phyloP scores from a whole-genome alignment of 1,140 invertebrate species.

The Diuraphis noxia region DNA sequence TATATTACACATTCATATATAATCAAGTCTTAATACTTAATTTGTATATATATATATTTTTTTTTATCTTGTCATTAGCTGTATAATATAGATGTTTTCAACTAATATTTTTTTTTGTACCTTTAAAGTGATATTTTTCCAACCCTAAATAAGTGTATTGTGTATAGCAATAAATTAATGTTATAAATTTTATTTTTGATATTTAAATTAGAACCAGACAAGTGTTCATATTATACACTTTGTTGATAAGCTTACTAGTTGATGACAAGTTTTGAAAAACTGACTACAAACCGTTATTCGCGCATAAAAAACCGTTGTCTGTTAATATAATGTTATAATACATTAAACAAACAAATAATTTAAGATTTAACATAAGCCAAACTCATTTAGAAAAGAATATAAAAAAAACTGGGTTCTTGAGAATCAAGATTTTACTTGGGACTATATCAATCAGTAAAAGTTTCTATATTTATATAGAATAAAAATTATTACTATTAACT shows the following conservation, averaged over 20 bases:
- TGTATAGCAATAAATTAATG: not conserved
- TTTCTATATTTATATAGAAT: not conserved
- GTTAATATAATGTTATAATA: not conserved
- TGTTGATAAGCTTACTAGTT: not conserved
- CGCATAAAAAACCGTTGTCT: too few species aligned
- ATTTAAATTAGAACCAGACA: not conserved
- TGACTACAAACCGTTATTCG: too few species aligned
- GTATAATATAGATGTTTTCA: not conserved
- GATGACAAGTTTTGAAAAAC: not conserved
- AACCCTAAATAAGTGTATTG: constrained; percentile 6
- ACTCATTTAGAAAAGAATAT: not conserved
- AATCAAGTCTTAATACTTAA: not conserved
- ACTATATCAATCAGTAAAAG: not conserved
- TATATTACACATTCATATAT: not conserved
- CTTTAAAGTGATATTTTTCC: not conserved
- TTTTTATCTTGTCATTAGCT: not conserved
- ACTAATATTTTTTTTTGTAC: not conserved
- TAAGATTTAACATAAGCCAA: not conserved
- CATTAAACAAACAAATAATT: not conserved
- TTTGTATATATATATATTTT: not conserved
- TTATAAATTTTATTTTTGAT: not conserved
- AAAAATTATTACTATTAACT: not conserved
- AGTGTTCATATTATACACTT: not conserved
- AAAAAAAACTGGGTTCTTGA: not conserved
- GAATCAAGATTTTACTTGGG: not conserved